These are phyloP conservation scores for Amphimallon solstitiale DNA, from an alignment of 2,888 invertebrate genomes.

Conservation along the genomic window DNA sequence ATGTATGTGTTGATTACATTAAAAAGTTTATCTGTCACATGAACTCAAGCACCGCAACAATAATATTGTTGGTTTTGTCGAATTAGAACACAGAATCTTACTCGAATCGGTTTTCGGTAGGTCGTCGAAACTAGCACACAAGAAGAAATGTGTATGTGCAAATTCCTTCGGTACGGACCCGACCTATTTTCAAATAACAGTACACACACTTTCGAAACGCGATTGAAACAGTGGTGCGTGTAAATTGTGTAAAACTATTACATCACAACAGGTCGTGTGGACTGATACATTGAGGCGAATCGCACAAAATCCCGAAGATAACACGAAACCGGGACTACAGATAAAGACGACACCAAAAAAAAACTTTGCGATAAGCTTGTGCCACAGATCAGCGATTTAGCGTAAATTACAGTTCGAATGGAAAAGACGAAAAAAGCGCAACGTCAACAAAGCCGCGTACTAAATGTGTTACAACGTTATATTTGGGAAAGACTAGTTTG, in stretches of 20 bases:
- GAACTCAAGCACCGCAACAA: not conserved
- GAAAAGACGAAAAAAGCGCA: conserved; percentile 42
- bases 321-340: conserved; percentile 23
- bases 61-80: not conserved
- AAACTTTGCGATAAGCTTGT: not conserved
- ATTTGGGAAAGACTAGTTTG: conserved; percentile 55
- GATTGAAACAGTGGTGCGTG: conserved; percentile 46
- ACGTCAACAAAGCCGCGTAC: conserved; percentile 50
- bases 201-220: conserved; percentile 50
- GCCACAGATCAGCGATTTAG: conserved; percentile 10
- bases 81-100: no score
- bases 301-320: conserved; percentile 4
- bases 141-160: conserved; percentile 39
- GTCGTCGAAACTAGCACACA: conserved; percentile 34
- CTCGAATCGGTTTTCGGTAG: conserved; percentile 21
- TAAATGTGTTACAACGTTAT: conserved; percentile 55
- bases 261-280: conserved; percentile 51
- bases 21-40: no score
- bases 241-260: conserved; percentile 49
- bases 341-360: conserved; percentile 1
- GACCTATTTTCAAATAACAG: conserved; percentile 52
- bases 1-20: no score
- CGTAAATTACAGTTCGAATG: conserved; percentile 1
- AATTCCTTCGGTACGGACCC: conserved; percentile 44
- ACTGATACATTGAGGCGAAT: conserved; percentile 17